Evolutionary conservation across 1,140 invertebrate genomes (phyloP).

Genomic region (Cephus cinctus): DNA sequence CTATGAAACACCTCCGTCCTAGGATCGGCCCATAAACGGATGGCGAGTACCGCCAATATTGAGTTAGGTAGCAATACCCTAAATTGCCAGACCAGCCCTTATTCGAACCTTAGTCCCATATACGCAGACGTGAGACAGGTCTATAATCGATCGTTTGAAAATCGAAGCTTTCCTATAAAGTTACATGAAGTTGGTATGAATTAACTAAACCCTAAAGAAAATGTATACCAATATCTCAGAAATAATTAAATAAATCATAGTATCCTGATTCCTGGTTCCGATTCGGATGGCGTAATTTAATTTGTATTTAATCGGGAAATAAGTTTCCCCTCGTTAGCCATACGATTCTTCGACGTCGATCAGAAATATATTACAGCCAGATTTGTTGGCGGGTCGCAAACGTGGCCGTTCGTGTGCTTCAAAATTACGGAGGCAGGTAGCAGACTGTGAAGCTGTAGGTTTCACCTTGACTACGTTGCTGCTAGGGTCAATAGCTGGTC

Average conservation of each 20-base stretch:
- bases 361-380: not conserved
- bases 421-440: constrained; percentile 17
- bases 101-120: too few species aligned
- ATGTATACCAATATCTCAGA: too few species aligned
- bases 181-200: too few species aligned
- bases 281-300: too few species aligned
- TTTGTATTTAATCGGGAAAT: too few species aligned
- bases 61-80: constrained; percentile 39
- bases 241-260: too few species aligned
- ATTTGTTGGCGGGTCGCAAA: constrained; percentile 16
- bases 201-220: too few species aligned
- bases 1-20: constrained; percentile 21
- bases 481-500: constrained; percentile 17
- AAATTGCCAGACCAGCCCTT: constrained; percentile 30
- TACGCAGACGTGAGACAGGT: too few species aligned
- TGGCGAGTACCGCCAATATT: constrained; percentile 38
- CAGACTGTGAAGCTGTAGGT: constrained; percentile 13
- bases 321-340: too few species aligned
- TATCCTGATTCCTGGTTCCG: too few species aligned
- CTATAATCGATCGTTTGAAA: too few species aligned
- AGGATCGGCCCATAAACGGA: constrained; percentile 38
- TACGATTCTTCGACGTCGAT: not conserved
- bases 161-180: too few species aligned
- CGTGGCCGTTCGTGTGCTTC: constrained; percentile 11
- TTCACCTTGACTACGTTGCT: constrained; percentile 13